A percentile compares a stretch with the other conserved stretches of the same genome.
phyloP scores from a whole-genome alignment of 2,888 invertebrate genomes.

The Meiosimyza decipiens region DNA sequence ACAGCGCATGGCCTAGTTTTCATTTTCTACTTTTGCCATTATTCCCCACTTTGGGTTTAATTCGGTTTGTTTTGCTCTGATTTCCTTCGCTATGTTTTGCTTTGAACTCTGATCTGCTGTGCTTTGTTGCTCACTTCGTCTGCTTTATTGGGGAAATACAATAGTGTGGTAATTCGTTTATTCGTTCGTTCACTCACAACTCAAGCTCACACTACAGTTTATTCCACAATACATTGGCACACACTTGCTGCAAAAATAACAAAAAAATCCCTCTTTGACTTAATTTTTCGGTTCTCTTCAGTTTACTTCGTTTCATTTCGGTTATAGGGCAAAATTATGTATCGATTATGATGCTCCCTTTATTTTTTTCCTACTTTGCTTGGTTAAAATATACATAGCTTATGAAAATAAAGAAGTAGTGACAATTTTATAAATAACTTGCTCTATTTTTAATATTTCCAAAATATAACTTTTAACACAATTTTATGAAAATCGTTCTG shows the following conservation, averaged over 20 bases:
- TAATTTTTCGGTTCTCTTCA: slow-evolving; percentile 6
- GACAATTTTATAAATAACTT: background rate
- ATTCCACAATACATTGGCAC: background rate
- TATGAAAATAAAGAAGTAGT: no score
- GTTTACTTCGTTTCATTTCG: slow-evolving; percentile 40
- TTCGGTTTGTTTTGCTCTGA: slow-evolving; percentile 32
- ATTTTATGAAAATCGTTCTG: no score
- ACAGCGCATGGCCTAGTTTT: slow-evolving; percentile 45
- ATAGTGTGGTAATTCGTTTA: background rate
- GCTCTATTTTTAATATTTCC: background rate
- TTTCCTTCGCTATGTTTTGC: slow-evolving; percentile 9
- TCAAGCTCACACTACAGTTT: slow-evolving; percentile 5
- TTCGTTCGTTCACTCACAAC: slow-evolving; percentile 9
- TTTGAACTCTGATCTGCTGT: background rate
- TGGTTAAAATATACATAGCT: no score
- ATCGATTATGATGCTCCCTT: slow-evolving; percentile 54
- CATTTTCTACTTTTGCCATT: slow-evolving; percentile 40
- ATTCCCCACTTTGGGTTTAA: slow-evolving; percentile 28
- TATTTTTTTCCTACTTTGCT: no score
- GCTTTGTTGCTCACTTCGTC: background rate
- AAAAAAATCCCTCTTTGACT: slow-evolving; percentile 11
- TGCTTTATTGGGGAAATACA: slow-evolving; percentile 21
- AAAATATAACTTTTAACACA: background rate
- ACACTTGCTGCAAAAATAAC: background rate
- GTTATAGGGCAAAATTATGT: slow-evolving; percentile 61